Evolutionary conservation across 2,797 vertebrate species (phyloP).

Genomic region (Schizopygopsis pylzovi): DNA sequence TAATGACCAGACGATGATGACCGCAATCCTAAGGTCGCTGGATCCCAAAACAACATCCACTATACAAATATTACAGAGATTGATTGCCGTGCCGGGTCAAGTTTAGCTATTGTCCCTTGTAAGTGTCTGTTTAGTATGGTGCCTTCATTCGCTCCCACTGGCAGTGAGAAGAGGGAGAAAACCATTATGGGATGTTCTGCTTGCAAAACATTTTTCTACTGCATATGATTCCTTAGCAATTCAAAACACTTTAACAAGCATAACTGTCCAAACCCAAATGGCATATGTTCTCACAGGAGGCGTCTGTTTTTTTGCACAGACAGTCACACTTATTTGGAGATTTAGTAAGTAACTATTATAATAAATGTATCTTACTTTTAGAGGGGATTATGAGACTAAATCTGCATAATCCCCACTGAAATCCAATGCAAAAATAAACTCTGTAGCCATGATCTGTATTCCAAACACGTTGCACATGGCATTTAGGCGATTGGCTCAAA

Average conservation of each 20-base stretch:
- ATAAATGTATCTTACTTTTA: not conserved
- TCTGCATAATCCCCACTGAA: not conserved
- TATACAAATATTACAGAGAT: conserved; percentile 78
- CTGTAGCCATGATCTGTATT: not conserved
- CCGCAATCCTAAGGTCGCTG: conserved; percentile 64
- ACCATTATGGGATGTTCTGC: not conserved
- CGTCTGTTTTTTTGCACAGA: not conserved
- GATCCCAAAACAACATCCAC: conserved; percentile 64
- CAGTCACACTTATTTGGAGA: not conserved
- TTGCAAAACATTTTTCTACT: not conserved
- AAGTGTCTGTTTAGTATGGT: conserved; percentile 67
- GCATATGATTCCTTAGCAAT: not conserved
- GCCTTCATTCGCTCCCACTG: conserved; percentile 53
- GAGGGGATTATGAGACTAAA: not conserved
- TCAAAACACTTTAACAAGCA: conserved; percentile 25
- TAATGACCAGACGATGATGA: conserved; percentile 55
- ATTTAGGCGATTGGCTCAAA: not conserved
- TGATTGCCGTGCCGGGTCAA: conserved; percentile 74
- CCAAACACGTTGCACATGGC: not conserved
- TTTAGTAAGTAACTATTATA: not conserved
- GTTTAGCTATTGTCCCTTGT: conserved; percentile 70
- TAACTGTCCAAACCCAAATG: not conserved
- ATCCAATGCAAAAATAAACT: not conserved
- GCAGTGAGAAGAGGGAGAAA: conserved; percentile 51
- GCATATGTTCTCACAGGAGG: not conserved